A percentile compares a stretch with the other conserved stretches of the same genome.
These are phyloP conservation scores for Saturnia japonica DNA, from an alignment of 2,888 invertebrate species.

Conservation along the genomic window DNA sequence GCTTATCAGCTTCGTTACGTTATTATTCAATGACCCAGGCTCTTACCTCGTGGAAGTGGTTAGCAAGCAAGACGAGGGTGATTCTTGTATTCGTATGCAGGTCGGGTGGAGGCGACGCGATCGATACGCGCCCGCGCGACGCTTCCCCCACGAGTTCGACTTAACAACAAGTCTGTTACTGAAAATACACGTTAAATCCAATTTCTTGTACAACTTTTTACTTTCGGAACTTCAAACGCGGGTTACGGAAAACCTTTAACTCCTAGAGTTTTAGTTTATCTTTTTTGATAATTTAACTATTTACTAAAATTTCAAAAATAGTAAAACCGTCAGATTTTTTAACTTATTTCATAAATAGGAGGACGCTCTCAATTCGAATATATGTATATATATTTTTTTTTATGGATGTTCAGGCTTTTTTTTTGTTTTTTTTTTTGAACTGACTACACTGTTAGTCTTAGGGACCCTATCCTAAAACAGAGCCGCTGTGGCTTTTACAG, in stretches of 20 bases:
- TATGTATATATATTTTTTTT: too few species aligned
- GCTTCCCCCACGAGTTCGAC: constrained; percentile 59
- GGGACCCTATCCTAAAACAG: too few species aligned
- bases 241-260: not conserved
- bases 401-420: too few species aligned
- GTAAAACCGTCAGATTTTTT: not conserved
- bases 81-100: constrained; percentile 79
- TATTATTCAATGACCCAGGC: constrained; percentile 64
- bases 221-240: constrained; percentile 25
- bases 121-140: constrained; percentile 81
- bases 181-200: constrained; percentile 62
- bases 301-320: not conserved
- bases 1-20: constrained; percentile 55
- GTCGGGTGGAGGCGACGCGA: constrained; percentile 70
- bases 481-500: too few species aligned
- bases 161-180: constrained; percentile 57
- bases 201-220: constrained; percentile 38
- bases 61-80: constrained; percentile 72
- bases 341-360: too few species aligned
- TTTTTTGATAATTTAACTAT: not conserved
- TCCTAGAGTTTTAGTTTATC: not conserved
- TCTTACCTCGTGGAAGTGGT: constrained; percentile 65
- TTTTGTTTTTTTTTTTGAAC: too few species aligned
- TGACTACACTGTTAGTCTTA: too few species aligned
- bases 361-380: too few species aligned